phyloP scores from a whole-genome alignment of 2,113 vertebrate genomes.

The Calcarius ornatus region DNA sequence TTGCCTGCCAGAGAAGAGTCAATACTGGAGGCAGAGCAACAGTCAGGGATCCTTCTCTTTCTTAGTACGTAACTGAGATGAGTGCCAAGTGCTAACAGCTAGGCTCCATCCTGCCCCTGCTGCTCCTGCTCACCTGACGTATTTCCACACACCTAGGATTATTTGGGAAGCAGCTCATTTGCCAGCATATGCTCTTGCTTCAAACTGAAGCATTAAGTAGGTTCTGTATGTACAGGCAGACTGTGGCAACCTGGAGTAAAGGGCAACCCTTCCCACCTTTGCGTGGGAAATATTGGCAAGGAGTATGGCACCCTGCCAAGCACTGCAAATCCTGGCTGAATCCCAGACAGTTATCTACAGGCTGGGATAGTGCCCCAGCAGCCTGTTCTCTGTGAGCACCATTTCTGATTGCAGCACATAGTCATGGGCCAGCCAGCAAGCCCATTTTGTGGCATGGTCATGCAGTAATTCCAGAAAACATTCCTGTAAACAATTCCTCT shows the following conservation, averaged over 20 bases:
- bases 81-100: not conserved
- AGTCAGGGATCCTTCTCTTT: not conserved
- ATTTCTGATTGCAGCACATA: not conserved
- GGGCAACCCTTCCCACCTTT: slow-evolving; percentile 11
- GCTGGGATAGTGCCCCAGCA: not conserved
- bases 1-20: not conserved
- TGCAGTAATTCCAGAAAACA: not conserved
- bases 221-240: not conserved
- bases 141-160: not conserved
- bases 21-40: not conserved
- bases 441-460: not conserved
- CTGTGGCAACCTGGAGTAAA: not conserved
- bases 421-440: not conserved
- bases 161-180: slow-evolving; percentile 22
- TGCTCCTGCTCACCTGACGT: not conserved
- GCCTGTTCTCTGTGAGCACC: not conserved
- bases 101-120: not conserved
- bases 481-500: not conserved
- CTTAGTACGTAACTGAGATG: not conserved
- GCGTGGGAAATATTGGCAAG: slow-evolving; percentile 30
- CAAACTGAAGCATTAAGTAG: not conserved
- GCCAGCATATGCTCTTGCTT: slow-evolving; percentile 9
- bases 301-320: not conserved
- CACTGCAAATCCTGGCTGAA: not conserved
- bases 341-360: not conserved